Percentiles rank a stretch among this genome's conserved stretches.
These are phyloP conservation scores for Drosophila tristis DNA, from an alignment of 1,140 invertebrate species.

Conservation along the genomic window DNA sequence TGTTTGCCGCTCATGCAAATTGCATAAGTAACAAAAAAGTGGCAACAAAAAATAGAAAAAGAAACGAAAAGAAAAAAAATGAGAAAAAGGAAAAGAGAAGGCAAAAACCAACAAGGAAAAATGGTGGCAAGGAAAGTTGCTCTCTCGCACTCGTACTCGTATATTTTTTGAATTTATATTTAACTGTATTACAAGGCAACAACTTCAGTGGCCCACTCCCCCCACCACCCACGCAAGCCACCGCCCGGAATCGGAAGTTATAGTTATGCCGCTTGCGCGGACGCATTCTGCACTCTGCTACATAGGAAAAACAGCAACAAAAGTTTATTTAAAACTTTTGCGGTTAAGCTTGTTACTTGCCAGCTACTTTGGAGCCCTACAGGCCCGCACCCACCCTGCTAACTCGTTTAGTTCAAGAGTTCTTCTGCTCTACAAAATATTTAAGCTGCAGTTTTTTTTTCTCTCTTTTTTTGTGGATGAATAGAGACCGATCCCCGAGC, in stretches of 20 bases:
- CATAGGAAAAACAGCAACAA: slow-evolving; percentile 51
- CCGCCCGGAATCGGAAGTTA: slow-evolving; percentile 75
- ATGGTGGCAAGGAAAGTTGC: slow-evolving; percentile 61
- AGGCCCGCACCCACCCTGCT: slow-evolving; percentile 17
- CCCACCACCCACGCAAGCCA: not conserved
- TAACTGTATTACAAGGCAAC: slow-evolving; percentile 70
- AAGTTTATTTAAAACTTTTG: slow-evolving; percentile 81
- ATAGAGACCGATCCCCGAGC: slow-evolving; percentile 21
- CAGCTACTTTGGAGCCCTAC: slow-evolving; percentile 60
- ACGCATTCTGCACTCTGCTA: slow-evolving; percentile 49
- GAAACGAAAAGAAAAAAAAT: slow-evolving; percentile 9
- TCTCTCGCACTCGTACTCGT: slow-evolving; percentile 44
- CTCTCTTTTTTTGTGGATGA: slow-evolving; percentile 1
- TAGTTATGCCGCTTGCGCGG: slow-evolving; percentile 75
- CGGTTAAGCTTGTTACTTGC: slow-evolving; percentile 79
- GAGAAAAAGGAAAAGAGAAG: slow-evolving; percentile 19
- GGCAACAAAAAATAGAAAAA: slow-evolving; percentile 16
- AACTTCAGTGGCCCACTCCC: slow-evolving; percentile 32
- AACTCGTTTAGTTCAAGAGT: slow-evolving; percentile 58
- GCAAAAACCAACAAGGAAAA: slow-evolving; percentile 49
- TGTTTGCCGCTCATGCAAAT: slow-evolving; percentile 81
- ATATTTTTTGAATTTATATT: slow-evolving; percentile 73
- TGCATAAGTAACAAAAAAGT: slow-evolving; percentile 66
- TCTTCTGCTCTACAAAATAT: slow-evolving; percentile 52
- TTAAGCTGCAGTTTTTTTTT: slow-evolving; percentile 57